Evolutionary conservation across 2,113 vertebrate genomes (phyloP).

Genomic region (Rhineura floridana): DNA sequence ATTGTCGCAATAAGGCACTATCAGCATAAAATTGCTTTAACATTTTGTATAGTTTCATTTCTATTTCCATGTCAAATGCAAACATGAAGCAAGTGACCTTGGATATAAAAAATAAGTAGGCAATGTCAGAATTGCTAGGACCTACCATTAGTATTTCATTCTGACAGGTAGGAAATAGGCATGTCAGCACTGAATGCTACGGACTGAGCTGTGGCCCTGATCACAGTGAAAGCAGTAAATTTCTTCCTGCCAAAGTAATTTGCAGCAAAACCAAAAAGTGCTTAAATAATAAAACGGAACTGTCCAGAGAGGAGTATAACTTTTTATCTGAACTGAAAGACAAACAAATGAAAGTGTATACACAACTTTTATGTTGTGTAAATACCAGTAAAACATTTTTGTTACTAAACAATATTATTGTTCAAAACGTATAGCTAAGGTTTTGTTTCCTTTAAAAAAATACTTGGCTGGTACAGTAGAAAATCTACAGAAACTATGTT

Average conservation of each 20-base stretch:
- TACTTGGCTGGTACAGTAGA: background rate
- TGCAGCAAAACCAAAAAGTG: conserved; percentile 69
- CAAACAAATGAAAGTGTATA: conserved; percentile 57
- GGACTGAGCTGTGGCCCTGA: conserved; percentile 69
- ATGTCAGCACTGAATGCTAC: conserved; percentile 71
- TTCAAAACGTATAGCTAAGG: conserved; percentile 15
- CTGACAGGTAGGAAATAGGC: conserved; percentile 77
- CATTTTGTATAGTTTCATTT: conserved; percentile 55
- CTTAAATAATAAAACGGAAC: conserved; percentile 65
- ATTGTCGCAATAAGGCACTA: conserved; percentile 52
- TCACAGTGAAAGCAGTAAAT: conserved; percentile 69
- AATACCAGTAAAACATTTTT: conserved; percentile 35
- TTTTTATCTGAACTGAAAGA: conserved; percentile 47
- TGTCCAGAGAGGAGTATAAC: conserved; percentile 58
- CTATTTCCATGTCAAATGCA: conserved; percentile 74
- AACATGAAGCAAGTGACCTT: conserved; percentile 77
- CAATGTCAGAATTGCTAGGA: conserved; percentile 74
- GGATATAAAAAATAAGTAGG: conserved; percentile 73
- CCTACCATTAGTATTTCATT: conserved; percentile 77
- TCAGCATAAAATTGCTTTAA: conserved; percentile 39
- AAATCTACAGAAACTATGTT: background rate
- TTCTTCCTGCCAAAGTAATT: conserved; percentile 72
- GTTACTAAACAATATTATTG: conserved; percentile 25
- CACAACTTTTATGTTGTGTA: conserved; percentile 23
- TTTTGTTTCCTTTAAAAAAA: background rate